A percentile compares a stretch with the other conserved stretches of the same genome.
Conservation (phyloP, 2,888 invertebrate genomes). For the Calameuta pallipes region DNA sequence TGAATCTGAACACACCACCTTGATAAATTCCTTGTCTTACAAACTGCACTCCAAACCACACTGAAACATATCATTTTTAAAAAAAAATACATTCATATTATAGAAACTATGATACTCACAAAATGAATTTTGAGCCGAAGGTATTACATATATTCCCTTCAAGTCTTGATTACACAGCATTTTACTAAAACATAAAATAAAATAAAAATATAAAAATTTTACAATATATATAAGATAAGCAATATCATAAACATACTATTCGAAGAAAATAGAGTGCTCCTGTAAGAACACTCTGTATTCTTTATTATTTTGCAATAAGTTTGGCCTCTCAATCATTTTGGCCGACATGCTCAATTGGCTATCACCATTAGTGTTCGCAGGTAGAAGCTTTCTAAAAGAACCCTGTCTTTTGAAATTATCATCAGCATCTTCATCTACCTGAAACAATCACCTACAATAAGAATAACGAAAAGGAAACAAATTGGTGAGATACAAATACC, state of each 20-base stretch:
- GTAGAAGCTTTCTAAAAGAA: constrained; percentile 71
- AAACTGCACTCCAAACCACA: constrained; percentile 93
- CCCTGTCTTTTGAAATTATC: constrained; percentile 69
- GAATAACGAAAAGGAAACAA: constrained; percentile 8
- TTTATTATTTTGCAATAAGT: constrained; percentile 70
- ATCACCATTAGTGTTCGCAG: constrained; percentile 67
- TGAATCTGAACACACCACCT: constrained; percentile 92
- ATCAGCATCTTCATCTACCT: constrained; percentile 55
- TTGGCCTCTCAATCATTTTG: constrained; percentile 69
- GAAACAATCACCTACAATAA: constrained; percentile 15
- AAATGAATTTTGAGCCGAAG: constrained; percentile 85
- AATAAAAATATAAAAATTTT: background rate
- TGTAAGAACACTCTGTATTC: constrained; percentile 82
- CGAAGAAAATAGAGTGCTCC: constrained; percentile 91
- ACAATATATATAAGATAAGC: background rate
- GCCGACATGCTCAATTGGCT: constrained; percentile 73
- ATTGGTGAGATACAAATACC: background rate
- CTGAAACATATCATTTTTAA: constrained; percentile 68
- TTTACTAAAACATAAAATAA: constrained; percentile 72
- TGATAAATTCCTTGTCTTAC: constrained; percentile 88
- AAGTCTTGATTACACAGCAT: constrained; percentile 87
- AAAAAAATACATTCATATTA: constrained; percentile 18
- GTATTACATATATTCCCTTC: constrained; percentile 92
- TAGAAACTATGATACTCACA: constrained; percentile 70
- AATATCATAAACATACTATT: constrained; percentile 80